Conservation (phyloP, 2,888 invertebrate species). For the Acheta domesticus region DNA sequence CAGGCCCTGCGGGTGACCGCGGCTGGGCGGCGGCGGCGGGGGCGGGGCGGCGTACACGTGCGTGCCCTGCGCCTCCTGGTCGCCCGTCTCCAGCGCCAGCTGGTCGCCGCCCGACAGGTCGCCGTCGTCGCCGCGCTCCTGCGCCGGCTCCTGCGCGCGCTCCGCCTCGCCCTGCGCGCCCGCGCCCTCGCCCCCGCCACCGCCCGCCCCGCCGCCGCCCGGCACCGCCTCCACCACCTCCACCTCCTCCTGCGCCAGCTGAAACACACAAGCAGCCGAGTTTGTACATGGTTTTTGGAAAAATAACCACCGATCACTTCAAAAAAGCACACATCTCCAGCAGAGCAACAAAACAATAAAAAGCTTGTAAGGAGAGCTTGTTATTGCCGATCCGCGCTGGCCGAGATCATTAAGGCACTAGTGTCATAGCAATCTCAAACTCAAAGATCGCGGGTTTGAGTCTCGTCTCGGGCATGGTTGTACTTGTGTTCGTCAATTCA, state of each 20-base stretch:
- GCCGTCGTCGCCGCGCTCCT: constrained; percentile 53
- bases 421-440: too few relatives aligned
- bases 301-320: too few relatives aligned
- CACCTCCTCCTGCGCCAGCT: constrained; percentile 49
- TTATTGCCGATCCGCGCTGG: too few relatives aligned
- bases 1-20: constrained; percentile 67
- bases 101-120: constrained; percentile 64
- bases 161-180: constrained; percentile 42
- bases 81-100: constrained; percentile 67
- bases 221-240: constrained; percentile 63
- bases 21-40: constrained; percentile 70
- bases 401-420: too few relatives aligned
- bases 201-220: constrained; percentile 41
- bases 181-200: constrained; percentile 20
- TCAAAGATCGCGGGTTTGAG: too few relatives aligned
- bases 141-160: constrained; percentile 48
- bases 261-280: not conserved
- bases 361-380: too few relatives aligned
- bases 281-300: too few relatives aligned
- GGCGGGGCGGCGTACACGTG: constrained; percentile 53
- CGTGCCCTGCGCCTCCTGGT: constrained; percentile 55
- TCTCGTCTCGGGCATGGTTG: too few relatives aligned
- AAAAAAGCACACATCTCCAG: too few relatives aligned
- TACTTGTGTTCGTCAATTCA: too few relatives aligned
- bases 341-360: too few relatives aligned